Evolutionary conservation across 2,888 invertebrate species (phyloP), one percentile per base, ranked within the genome.

Genomic region (Exocentrus adspersus): DNA sequence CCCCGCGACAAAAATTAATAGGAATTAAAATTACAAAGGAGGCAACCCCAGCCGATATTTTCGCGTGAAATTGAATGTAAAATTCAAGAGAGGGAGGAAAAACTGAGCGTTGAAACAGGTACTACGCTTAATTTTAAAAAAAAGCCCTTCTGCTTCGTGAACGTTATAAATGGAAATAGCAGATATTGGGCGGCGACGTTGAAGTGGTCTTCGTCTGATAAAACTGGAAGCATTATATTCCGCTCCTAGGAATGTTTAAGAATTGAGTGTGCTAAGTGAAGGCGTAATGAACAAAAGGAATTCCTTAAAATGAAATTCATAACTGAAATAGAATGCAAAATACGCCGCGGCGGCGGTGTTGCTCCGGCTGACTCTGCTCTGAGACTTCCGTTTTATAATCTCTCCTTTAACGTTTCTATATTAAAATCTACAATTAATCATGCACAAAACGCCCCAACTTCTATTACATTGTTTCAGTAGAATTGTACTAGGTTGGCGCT

Each of bases 251-350:
- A 62, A 62, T 69, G 62, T 69, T 70, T 67, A 67, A 69, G 63
- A 63, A 71, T 62, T 62, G 62, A 62, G 67, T 65, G 64, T 57
- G 52, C 64, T 67, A 67, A 67, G 64, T 70, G 67, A 64, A 65
- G 65, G 62, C 65, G 60, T 69, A 69, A 68, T 69, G 71, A 69
- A 71, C 67, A 69, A 69, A 69, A 71, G 67, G 69, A 68, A 69
- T 69, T 66, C 61, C 48, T 65, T 62, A 66, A 62, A 68, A 65
- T 57, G 72, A 64, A 67, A 65, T 70, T 70, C 69, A 65, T 66
- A 66, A 65, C 69, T 57, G 63, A 61, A 61, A 62, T 62, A 60
- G 65, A 69, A 70, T 68, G 65, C 52, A 62, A 71, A 69, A 59
- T 63, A 59, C 46, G 54, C 41, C 37, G 19, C 24, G n/a, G 19